phyloP scores from a whole-genome alignment of 1,140 invertebrate genomes.

The Macrobrachium rosenbergii region DNA sequence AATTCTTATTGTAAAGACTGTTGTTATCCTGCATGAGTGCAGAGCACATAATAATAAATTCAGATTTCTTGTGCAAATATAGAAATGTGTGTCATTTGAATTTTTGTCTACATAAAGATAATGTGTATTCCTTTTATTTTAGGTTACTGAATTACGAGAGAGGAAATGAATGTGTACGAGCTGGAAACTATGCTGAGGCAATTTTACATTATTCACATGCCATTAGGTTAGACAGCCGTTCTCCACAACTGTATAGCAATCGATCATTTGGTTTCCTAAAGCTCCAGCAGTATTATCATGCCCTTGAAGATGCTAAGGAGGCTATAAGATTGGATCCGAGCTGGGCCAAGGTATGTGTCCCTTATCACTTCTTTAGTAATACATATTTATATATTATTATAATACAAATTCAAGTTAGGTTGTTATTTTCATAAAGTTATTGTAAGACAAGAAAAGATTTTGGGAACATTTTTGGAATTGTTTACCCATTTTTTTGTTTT shows the following conservation, averaged over 20 bases:
- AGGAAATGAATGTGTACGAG: slow-evolving; percentile 83
- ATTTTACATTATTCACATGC: slow-evolving; percentile 85
- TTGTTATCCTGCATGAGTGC: background rate
- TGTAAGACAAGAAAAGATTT: too few species aligned
- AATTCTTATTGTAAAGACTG: background rate
- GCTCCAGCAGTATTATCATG: slow-evolving; percentile 82
- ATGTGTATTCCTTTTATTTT: slow-evolving; percentile 39
- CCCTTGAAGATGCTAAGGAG: slow-evolving; percentile 83
- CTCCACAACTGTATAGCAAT: slow-evolving; percentile 83
- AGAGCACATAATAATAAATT: background rate
- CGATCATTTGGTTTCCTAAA: slow-evolving; percentile 84
- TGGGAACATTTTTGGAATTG: too few species aligned
- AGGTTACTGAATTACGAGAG: slow-evolving; percentile 78
- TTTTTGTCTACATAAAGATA: background rate
- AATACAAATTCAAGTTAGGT: too few species aligned
- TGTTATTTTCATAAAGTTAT: too few species aligned
- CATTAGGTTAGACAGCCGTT: slow-evolving; percentile 81
- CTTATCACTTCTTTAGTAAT: background rate
- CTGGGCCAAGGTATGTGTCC: slow-evolving; percentile 81
- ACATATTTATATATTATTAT: background rate
- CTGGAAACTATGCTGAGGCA: slow-evolving; percentile 82
- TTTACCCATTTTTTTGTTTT: too few species aligned
- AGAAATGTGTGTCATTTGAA: background rate
- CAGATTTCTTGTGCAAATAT: background rate
- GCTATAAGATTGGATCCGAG: slow-evolving; percentile 81